Conservation (phyloP, 2,797 vertebrate species). For the Podarcis siculus region DNA sequence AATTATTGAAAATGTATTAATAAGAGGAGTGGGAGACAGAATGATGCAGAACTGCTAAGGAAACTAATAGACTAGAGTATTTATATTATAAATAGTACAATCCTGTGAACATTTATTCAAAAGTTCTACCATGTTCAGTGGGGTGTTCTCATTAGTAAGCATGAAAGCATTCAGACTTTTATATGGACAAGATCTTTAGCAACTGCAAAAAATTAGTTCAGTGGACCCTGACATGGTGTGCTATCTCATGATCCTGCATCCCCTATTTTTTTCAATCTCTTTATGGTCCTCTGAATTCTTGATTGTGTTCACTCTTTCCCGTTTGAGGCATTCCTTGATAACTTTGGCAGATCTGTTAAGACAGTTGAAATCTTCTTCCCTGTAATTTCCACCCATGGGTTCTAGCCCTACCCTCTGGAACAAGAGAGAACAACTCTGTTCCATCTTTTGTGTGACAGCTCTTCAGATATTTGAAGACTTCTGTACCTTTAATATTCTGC, state of each 20-base stretch:
- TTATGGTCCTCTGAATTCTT: not conserved
- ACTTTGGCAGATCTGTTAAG: not conserved
- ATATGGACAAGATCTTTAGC: not conserved
- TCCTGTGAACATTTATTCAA: too few relatives aligned
- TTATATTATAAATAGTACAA: not conserved
- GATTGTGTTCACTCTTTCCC: not conserved
- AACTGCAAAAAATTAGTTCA: not conserved
- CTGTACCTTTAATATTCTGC: too few relatives aligned
- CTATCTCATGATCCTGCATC: not conserved
- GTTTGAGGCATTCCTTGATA: not conserved
- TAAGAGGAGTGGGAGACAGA: not conserved
- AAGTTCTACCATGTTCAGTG: not conserved
- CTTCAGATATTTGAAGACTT: too few relatives aligned
- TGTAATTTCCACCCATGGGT: too few relatives aligned
- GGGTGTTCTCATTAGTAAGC: not conserved
- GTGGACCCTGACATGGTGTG: not conserved
- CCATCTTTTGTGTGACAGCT: too few relatives aligned
- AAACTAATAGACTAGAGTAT: not conserved
- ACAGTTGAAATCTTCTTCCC: not conserved
- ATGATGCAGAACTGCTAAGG: not conserved
- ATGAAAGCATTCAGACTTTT: not conserved
- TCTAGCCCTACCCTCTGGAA: too few relatives aligned
- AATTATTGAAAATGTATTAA: not conserved
- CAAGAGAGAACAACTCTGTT: too few relatives aligned
- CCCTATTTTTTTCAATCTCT: not conserved